A percentile compares a stretch with the other conserved stretches of the same genome.
These are phyloP conservation scores for Hymenopus coronatus DNA, from an alignment of 2,888 invertebrate species.

Conservation along the genomic window DNA sequence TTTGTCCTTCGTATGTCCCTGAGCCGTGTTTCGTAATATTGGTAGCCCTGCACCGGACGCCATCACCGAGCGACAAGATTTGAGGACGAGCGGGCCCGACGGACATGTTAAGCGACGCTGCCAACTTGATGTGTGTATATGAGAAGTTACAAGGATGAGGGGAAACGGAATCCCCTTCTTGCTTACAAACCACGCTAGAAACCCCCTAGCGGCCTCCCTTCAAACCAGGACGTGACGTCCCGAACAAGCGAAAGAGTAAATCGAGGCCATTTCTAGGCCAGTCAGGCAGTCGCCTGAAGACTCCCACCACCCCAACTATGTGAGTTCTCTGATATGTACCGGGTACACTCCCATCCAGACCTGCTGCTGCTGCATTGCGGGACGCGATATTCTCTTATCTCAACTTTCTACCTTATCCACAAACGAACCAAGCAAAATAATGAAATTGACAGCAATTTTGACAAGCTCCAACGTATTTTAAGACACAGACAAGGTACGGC, in stretches of 20 bases:
- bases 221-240: constrained; percentile 34
- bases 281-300: constrained; percentile 32
- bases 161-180: constrained; percentile 18
- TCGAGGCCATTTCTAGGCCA: constrained; percentile 35
- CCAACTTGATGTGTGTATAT: constrained; percentile 32
- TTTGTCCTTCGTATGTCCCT: constrained; percentile 39
- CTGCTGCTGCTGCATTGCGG: neutral
- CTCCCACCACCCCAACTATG: constrained; percentile 14
- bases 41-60: constrained; percentile 13
- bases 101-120: constrained; percentile 14
- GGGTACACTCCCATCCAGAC: neutral
- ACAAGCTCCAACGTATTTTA: too few relatives aligned
- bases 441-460: too few relatives aligned
- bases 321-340: neutral
- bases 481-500: too few relatives aligned
- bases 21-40: constrained; percentile 35
- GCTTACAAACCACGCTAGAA: constrained; percentile 30
- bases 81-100: neutral
- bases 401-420: neutral
- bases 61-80: constrained; percentile 11
- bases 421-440: too few relatives aligned
- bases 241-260: constrained; percentile 26
- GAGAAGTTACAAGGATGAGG: constrained; percentile 34
- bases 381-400: neutral
- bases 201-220: constrained; percentile 33